phyloP scores from a whole-genome alignment of 2,113 vertebrate species.

The Gopherus evgoodei region DNA sequence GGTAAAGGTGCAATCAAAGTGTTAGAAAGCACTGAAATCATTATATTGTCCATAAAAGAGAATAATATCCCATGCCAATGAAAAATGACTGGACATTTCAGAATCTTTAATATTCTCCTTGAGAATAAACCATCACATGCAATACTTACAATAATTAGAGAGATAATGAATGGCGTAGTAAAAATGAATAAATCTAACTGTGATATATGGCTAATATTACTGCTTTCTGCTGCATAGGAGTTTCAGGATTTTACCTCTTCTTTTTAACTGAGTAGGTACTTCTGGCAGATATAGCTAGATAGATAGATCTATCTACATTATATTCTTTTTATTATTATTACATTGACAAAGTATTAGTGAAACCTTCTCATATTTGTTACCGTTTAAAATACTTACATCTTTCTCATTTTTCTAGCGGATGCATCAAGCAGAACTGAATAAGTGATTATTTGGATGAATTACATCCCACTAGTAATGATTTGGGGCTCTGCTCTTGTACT shows the following conservation, averaged over 20 bases:
- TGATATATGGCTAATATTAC: neutral
- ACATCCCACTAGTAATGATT: fast-evolving
- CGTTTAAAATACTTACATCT: neutral
- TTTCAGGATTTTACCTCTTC: neutral
- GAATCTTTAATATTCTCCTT: neutral
- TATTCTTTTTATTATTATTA: neutral
- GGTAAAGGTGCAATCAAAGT: neutral
- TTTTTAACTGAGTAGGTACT: neutral
- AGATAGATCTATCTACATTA: neutral
- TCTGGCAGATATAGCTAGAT: neutral
- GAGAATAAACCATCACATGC: neutral
- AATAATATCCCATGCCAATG: neutral
- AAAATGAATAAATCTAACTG: neutral
- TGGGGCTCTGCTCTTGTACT: neutral
- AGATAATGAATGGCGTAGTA: neutral
- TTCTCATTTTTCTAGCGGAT: neutral
- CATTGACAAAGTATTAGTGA: neutral
- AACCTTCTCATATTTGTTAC: neutral
- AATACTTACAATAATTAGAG: neutral
- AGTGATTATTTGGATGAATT: neutral
- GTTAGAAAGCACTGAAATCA: neutral
- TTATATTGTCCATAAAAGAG: neutral
- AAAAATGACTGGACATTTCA: neutral
- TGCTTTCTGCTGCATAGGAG: neutral
- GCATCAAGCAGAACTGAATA: neutral